Percentiles rank a stretch among this genome's conserved stretches.
These are phyloP conservation scores for Goniozus legneri DNA, from an alignment of 1,140 invertebrate species.

Conservation along the genomic window DNA sequence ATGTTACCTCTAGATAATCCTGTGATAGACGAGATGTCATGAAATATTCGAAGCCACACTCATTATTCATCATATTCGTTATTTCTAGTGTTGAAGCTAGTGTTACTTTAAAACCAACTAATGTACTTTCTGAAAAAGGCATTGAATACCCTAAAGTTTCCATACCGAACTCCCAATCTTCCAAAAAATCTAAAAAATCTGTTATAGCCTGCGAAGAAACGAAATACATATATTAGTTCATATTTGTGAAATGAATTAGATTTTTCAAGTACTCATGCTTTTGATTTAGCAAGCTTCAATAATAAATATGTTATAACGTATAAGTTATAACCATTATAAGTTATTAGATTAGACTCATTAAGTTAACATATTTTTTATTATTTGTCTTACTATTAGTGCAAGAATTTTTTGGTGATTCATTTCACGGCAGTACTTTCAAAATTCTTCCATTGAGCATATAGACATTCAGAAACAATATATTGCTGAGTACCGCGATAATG, in stretches of 20 bases:
- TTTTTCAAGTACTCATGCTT: not conserved
- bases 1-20: slow-evolving; percentile 10
- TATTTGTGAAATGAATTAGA: not conserved
- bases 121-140: slow-evolving; percentile 9
- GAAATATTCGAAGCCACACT: slow-evolving; percentile 3
- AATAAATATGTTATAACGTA: not conserved
- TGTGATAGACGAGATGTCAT: slow-evolving; percentile 12
- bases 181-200: slow-evolving; percentile 1
- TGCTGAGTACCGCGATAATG: too few relatives aligned
- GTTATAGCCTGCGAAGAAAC: slow-evolving; percentile 1
- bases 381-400: too few relatives aligned
- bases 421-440: too few relatives aligned
- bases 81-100: slow-evolving; percentile 6
- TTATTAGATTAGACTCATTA: not conserved
- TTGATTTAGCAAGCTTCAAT: not conserved
- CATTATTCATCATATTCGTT: not conserved
- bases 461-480: too few relatives aligned
- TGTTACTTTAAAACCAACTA: slow-evolving; percentile 8
- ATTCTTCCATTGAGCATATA: too few relatives aligned
- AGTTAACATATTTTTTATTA: not conserved
- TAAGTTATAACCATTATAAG: not conserved
- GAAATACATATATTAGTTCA: not conserved
- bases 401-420: too few relatives aligned
- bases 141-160: not conserved
- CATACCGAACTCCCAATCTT: not conserved